Conservation (phyloP, 2,797 vertebrate species). For the Taenioides sp. region DNA sequence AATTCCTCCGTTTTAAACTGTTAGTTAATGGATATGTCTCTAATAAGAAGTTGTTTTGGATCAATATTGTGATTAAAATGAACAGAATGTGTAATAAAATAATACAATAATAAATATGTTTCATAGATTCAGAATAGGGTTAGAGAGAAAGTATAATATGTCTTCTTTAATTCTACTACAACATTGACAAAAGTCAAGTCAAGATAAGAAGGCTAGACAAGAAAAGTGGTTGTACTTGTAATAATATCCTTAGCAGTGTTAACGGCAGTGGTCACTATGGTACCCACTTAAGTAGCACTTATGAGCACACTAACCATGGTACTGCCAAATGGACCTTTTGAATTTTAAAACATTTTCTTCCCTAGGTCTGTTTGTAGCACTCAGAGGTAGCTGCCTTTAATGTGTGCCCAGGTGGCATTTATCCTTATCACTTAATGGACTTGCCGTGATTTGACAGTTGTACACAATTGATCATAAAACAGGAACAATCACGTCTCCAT, state of each 20-base stretch:
- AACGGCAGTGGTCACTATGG: background rate
- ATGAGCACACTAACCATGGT: background rate
- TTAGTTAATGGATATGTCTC: background rate
- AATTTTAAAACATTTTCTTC: background rate
- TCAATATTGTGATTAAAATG: background rate
- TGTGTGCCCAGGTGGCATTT: background rate
- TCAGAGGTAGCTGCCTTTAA: slow-evolving; percentile 1
- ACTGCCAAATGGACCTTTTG: background rate
- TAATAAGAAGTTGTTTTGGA: background rate
- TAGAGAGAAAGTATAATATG: too few relatives aligned
- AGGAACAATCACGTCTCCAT: slow-evolving; percentile 1
- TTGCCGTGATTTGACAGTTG: background rate
- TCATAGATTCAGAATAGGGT: background rate
- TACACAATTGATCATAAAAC: slow-evolving; percentile 5
- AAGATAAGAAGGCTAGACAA: background rate
- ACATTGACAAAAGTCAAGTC: background rate
- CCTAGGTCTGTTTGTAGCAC: background rate
- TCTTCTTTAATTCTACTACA: background rate
- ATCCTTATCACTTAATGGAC: slow-evolving; percentile 12
- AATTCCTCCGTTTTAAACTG: background rate
- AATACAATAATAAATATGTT: background rate
- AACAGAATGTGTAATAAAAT: background rate
- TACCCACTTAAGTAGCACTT: background rate
- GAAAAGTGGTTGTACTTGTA: background rate
- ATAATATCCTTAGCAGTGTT: background rate